Base-by-base conservation (phyloP, 2,888 invertebrate genomes). In the Erebia palarica region DNA sequence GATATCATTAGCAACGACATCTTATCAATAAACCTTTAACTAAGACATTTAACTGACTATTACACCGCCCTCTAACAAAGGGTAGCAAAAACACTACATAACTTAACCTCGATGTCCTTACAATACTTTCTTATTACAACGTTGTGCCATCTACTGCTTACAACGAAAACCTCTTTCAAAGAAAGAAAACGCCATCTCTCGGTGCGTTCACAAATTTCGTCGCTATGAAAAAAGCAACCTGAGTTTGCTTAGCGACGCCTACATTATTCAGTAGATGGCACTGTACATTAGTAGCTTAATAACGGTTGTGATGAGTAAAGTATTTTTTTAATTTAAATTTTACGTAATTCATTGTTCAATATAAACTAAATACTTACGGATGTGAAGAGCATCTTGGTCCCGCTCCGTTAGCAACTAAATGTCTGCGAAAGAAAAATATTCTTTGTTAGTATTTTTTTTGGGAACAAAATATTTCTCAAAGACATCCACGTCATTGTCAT, bases 281-380 rank as follows among this genome's bases (percentile, higher is more conserved):
- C 73, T 83, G 77, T 71, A 74, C 63, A 4, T 60, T 18, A 1
- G 11, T 61, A 49, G 49, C 47, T 7, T 3, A 14, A 47, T 4
- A 68, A 72, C 67, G 69, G 82, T 84, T 87, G 84, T 86, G 85
- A 88, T 84, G 82, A 81, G 81, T 77, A 81, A 1, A 61, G 47
- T 5, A 65, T 47, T 18, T 67, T 63, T 49, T 49, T 59, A n/a
- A 13, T 10, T 10, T 16, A 55, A 55, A 10, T 18, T 16, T 18
- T 16, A 18, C 7, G 14, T 8, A 51, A n/a, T n/a, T n/a, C 0
- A 53, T 65, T 60, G 44, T 47, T 49, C 36, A 16, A 51, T 60
- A 69, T 72, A 13, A 36, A 44, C 9, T 82, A 84, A 70, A 75
- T 87, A 92, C 92, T 92, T 80, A 92, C 92, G 89, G 89, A 87